Evolutionary conservation across 2,113 vertebrate species (phyloP), one percentile per base, ranked within the genome.

Genomic region (Glaucidium brasilianum): DNA sequence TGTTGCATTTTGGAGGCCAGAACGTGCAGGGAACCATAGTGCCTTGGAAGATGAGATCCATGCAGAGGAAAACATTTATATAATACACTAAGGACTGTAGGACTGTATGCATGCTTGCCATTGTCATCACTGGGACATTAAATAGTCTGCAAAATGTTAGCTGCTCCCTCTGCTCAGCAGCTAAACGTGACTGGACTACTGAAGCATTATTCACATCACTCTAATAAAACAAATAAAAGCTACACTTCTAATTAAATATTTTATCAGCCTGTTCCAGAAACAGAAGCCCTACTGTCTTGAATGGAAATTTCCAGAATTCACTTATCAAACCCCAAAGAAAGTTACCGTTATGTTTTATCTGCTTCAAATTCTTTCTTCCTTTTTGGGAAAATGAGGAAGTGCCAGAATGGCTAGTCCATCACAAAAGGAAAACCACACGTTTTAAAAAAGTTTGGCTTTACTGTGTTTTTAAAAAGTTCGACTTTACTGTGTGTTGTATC

Each of bases 1-100:
- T 8, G 8, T 95, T 83, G 52, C 63, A 6, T 97, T 93, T 93
- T 27, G 34, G 85, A 88, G 88, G 69, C 75, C 92, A 72, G 56
- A 37, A 74, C 58, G 10, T 77, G 4, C 41, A 41, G 63, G 47
- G n/a, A 90, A 20, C 56, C 92, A 63, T 3, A 86, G 32, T 47
- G 79, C 19, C 82, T 79, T 96, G 92, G 96, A 97, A 88, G 72
- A 96, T 17, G 96, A 95, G 35, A 74, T 19, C 55, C 88, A 55
- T 17, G 64, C 82, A 52, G 96, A 96, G 55, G 96, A 97, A 69
- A 97, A 97, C 18, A 4, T 96, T 88, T 96, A 97, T 69, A 77
- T 96, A 35, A 22, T 97, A 25, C 41, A 92, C 56, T 96, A 88
- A 96, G n/a, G 81, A 90, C 47, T 71, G 27, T 10, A 29, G n/a